phyloP scores from a whole-genome alignment of 2,888 invertebrate genomes.

The Dicroscelio sp. region DNA sequence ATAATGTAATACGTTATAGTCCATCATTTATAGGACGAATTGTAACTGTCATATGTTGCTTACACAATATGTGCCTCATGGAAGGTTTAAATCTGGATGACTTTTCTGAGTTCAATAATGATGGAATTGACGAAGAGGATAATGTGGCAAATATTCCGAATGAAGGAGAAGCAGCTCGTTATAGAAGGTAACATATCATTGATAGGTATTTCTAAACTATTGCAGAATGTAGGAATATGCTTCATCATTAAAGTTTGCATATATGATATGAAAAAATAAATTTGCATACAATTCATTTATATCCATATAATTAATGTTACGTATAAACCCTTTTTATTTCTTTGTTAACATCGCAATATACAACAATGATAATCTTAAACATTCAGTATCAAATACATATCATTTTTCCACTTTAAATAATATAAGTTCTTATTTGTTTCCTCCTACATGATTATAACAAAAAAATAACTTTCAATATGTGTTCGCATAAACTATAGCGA shows the following conservation, averaged over 20 bases:
- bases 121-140: neutral
- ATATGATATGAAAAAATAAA: neutral
- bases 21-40: neutral
- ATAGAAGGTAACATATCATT: neutral
- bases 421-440: too few relatives aligned
- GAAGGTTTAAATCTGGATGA: neutral
- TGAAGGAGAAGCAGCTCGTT: neutral
- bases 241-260: neutral
- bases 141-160: neutral
- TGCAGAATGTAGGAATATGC: neutral
- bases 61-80: slow-evolving; percentile 10
- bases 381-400: too few relatives aligned
- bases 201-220: neutral
- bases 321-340: too few relatives aligned
- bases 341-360: too few relatives aligned
- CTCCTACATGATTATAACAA: too few relatives aligned
- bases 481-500: too few relatives aligned
- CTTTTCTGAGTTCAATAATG: neutral
- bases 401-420: too few relatives aligned
- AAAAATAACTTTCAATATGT: too few relatives aligned
- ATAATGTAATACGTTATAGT: neutral
- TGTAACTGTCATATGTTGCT: neutral
- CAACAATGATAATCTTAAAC: too few relatives aligned
- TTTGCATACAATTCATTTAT: neutral
- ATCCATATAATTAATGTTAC: neutral